Percentiles rank a stretch among this genome's conserved stretches.
phyloP scores from a whole-genome alignment of 64 coral and sea anemone species.

The Stylophora pistillata region DNA sequence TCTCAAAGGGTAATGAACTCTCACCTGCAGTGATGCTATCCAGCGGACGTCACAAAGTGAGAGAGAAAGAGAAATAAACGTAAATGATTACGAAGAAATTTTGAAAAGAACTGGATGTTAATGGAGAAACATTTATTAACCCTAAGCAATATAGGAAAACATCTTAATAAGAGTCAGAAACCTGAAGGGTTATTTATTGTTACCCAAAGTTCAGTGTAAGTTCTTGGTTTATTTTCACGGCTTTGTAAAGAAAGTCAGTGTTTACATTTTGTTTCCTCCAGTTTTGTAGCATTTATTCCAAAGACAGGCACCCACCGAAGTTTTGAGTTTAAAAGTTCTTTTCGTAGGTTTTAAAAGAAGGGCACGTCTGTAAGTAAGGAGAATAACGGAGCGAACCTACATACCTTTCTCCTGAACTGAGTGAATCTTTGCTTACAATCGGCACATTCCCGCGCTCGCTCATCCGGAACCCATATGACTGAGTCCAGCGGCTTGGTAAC shows the following conservation, averaged over 20 bases:
- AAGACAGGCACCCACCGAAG: too few relatives aligned
- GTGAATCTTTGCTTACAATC: slow-evolving; percentile 93
- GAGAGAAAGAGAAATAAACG: slow-evolving; percentile 19
- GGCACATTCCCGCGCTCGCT: slow-evolving; percentile 87
- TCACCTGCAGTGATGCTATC: slow-evolving; percentile 94
- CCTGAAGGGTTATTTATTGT: too few relatives aligned
- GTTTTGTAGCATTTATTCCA: too few relatives aligned
- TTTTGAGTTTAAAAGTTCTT: background rate
- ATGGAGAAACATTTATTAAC: too few relatives aligned
- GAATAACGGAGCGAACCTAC: background rate
- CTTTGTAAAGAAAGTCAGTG: too few relatives aligned
- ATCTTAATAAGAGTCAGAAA: too few relatives aligned
- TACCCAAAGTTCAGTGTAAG: too few relatives aligned
- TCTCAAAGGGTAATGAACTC: background rate
- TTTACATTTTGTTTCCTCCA: too few relatives aligned
- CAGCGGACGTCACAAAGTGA: background rate
- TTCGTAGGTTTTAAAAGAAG: background rate
- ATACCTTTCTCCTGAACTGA: slow-evolving; percentile 90
- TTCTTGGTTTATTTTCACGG: too few relatives aligned
- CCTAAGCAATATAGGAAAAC: too few relatives aligned
- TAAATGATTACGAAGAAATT: background rate
- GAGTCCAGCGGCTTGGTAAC: slow-evolving; percentile 63
- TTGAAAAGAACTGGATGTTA: too few relatives aligned
- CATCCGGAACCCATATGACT: slow-evolving; percentile 97
- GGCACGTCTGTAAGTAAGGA: background rate